Evolutionary conservation across 2,888 invertebrate genomes (phyloP).

Genomic region (Erebia ligea): DNA sequence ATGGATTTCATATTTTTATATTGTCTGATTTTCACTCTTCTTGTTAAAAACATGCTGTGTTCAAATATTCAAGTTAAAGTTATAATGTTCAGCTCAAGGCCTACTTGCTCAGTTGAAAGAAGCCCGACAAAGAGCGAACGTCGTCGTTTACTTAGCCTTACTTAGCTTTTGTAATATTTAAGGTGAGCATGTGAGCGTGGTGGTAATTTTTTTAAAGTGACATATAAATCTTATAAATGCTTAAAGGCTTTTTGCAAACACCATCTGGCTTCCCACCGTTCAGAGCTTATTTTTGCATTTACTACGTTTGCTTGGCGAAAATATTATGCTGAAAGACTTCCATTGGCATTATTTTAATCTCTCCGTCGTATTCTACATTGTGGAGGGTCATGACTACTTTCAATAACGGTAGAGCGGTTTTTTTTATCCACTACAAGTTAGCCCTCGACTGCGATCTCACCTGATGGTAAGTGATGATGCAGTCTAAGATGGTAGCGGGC

Average conservation of each 20-base stretch:
- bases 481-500: too few relatives aligned
- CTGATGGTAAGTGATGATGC: too few relatives aligned
- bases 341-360: too few relatives aligned
- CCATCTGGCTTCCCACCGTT: neutral
- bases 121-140: conserved; percentile 22
- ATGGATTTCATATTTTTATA: too few relatives aligned
- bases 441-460: too few relatives aligned
- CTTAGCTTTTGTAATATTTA: conserved; percentile 28
- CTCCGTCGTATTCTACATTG: too few relatives aligned
- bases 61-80: conserved; percentile 25
- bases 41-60: neutral
- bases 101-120: conserved; percentile 23
- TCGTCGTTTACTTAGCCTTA: conserved; percentile 27
- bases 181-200: conserved; percentile 5
- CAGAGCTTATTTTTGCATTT: too few relatives aligned
- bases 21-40: neutral
- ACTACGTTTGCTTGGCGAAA: neutral
- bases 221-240: conserved; percentile 2
- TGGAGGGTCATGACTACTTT: too few relatives aligned
- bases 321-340: too few relatives aligned
- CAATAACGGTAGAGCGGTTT: too few relatives aligned
- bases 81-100: conserved; percentile 4
- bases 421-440: too few relatives aligned
- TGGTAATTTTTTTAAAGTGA: conserved; percentile 2
- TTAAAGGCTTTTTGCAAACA: conserved; percentile 3